Percentiles rank a stretch among this genome's conserved stretches.
These are phyloP conservation scores for Diplodus sargus DNA, from an alignment of 2,797 vertebrate genomes.

Conservation along the genomic window DNA sequence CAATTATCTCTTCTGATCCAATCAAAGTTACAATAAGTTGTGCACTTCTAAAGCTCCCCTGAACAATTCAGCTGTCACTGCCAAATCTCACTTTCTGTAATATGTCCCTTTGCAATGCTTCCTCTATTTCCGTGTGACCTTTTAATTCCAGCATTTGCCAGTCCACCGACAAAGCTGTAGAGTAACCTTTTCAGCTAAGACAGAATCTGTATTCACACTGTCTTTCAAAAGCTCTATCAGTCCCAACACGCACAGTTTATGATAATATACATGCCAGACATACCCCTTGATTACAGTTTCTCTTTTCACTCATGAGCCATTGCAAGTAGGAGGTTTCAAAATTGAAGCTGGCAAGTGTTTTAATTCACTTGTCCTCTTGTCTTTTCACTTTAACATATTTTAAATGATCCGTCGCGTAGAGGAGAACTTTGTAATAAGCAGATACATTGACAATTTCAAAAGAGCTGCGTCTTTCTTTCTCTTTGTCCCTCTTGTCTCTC, in stretches of 20 bases:
- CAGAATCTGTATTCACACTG: constrained; percentile 51
- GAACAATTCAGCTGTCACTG: constrained; percentile 18
- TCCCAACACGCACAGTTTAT: constrained; percentile 45
- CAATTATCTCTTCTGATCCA: constrained; percentile 30
- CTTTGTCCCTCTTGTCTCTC: not conserved
- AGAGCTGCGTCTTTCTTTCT: not conserved
- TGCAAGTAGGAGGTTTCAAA: not conserved
- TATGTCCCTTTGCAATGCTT: constrained; percentile 5
- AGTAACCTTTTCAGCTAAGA: constrained; percentile 67
- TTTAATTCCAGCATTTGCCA: constrained; percentile 52
- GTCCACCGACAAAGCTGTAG: constrained; percentile 43
- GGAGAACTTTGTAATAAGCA: not conserved
- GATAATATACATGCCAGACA: constrained; percentile 41
- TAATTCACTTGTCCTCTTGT: not conserved
- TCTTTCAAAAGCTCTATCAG: constrained; percentile 54
- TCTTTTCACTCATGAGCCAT: constrained; percentile 16
- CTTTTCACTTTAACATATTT: not conserved
- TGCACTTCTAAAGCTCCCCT: constrained; percentile 20
- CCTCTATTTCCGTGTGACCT: constrained; percentile 42
- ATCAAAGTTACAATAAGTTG: constrained; percentile 14
- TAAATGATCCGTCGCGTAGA: not conserved
- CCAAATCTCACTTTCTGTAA: constrained; percentile 30
- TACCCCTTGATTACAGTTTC: constrained; percentile 31
- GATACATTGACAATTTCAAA: not conserved
- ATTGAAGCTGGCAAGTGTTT: constrained; percentile 20